These are phyloP conservation scores for Stenolophus ochropezus DNA, from an alignment of 2,888 invertebrate species.

Conservation along the genomic window DNA sequence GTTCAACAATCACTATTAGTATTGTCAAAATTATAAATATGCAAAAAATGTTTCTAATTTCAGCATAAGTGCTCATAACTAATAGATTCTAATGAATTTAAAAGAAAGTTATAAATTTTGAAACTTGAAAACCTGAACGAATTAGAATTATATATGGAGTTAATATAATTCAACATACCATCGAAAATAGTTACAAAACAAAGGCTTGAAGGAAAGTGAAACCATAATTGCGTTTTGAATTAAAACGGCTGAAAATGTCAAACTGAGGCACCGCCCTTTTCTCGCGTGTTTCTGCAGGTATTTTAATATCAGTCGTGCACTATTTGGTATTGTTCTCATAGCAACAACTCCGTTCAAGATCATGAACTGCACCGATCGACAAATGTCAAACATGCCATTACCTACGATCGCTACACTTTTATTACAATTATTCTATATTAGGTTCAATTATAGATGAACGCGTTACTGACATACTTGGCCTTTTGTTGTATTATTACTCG, in stretches of 20 bases:
- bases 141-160: too few relatives aligned
- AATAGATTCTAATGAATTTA: too few relatives aligned
- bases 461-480: not conserved
- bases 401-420: not conserved
- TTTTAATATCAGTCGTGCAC: constrained; percentile 42
- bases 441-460: not conserved
- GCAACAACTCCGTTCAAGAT: constrained; percentile 13
- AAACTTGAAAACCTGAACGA: too few relatives aligned
- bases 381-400: constrained; percentile 24
- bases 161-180: not conserved
- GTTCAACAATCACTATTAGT: too few relatives aligned
- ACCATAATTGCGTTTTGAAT: constrained; percentile 42
- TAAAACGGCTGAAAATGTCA: constrained; percentile 40
- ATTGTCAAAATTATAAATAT: too few relatives aligned
- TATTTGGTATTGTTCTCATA: constrained; percentile 44
- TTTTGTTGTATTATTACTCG: not conserved
- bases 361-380: not conserved
- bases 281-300: constrained; percentile 42
- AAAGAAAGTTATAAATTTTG: too few relatives aligned
- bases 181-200: constrained; percentile 15
- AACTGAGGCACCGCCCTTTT: constrained; percentile 33
- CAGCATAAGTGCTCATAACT: too few relatives aligned
- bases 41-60: too few relatives aligned
- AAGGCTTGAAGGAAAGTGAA: constrained; percentile 18
- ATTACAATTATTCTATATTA: not conserved